Evolutionary conservation across 2,113 vertebrate species (phyloP), one percentile per base, ranked within the genome.

Genomic region (Esox niger): DNA sequence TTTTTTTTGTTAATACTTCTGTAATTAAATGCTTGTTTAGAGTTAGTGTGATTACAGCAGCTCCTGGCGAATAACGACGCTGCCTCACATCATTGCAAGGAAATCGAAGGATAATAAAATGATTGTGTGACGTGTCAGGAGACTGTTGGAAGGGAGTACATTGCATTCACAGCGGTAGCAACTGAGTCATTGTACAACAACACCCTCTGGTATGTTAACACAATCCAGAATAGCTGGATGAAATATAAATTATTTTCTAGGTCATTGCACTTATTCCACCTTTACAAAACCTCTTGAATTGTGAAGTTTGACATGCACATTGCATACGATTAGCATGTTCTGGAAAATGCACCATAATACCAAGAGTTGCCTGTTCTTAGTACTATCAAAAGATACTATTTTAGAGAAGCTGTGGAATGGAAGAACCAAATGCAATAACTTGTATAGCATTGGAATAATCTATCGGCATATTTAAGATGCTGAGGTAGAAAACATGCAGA

Each of bases 11-110:
- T 87, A 86, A 88, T 87, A 79, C 84, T 79, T 74, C 79, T 79
- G 76, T 86, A 90, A 90, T 90, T 88, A 89, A 90, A 88, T 87
- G 86, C 76, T 80, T 76, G 78, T 80, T 80, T 84, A 81, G 77
- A 86, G 69, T 89, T 75, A 2, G 82, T 83, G 85, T 77, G 83
- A 89, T 90, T 86, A 85, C 79, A 74, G 80, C 79, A 76, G 80
- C 80, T 84, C 69, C 73, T 77, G 74, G 79, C 56, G 68, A 82
- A 78, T 86, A 86, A 86, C 81, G 85, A 82, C 75, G 76, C 78
- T 47, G 66, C 73, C 78, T 80, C 79, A 68, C 77, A 84, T 85
- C 70, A 68, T 23, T 73, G 71, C 47, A 25, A 55, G 21, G 47
- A 64, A 68, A n/a, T 30, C 67, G 81, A 84, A 83, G 77, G 78